Percentiles rank a stretch among this genome's conserved stretches.
These are phyloP conservation scores for Palythoa grandiflora DNA, from an alignment of 92 coral and sea anemone genomes.

Conservation along the genomic window DNA sequence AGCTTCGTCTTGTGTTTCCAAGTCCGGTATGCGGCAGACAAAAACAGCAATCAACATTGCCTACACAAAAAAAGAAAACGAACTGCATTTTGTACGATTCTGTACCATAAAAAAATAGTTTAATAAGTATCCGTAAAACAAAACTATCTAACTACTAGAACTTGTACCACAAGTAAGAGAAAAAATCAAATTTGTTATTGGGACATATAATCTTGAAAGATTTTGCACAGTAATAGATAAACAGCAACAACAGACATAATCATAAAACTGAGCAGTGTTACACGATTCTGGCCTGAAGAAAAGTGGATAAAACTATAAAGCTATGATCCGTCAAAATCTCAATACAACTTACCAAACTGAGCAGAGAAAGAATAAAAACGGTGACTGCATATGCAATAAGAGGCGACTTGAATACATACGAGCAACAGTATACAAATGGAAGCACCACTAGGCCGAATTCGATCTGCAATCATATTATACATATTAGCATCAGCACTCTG, in stretches of 20 bases:
- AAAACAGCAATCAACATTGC: conserved; percentile 88
- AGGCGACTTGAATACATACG: conserved; percentile 88
- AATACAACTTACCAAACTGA: conserved; percentile 83
- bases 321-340: too few relatives aligned
- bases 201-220: too few relatives aligned
- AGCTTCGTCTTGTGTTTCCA: conserved; percentile 64
- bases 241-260: too few relatives aligned
- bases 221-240: too few relatives aligned
- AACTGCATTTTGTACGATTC: background rate
- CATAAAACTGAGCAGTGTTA: too few relatives aligned
- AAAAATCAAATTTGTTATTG: too few relatives aligned
- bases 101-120: too few relatives aligned
- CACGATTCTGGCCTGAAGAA: too few relatives aligned
- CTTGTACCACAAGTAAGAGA: too few relatives aligned
- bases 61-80: conserved; percentile 38
- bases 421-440: conserved; percentile 87
- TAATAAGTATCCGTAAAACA: too few relatives aligned
- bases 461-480: conserved; percentile 59
- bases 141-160: too few relatives aligned
- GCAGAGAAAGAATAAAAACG: conserved; percentile 82
- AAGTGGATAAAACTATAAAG: too few relatives aligned
- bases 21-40: conserved; percentile 68
- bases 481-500: background rate
- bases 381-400: conserved; percentile 90
- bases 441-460: conserved; percentile 91